A percentile compares a stretch with the other conserved stretches of the same genome.
phyloP scores from a whole-genome alignment of 2,888 invertebrate genomes.

The Micoletzkya japonica region DNA sequence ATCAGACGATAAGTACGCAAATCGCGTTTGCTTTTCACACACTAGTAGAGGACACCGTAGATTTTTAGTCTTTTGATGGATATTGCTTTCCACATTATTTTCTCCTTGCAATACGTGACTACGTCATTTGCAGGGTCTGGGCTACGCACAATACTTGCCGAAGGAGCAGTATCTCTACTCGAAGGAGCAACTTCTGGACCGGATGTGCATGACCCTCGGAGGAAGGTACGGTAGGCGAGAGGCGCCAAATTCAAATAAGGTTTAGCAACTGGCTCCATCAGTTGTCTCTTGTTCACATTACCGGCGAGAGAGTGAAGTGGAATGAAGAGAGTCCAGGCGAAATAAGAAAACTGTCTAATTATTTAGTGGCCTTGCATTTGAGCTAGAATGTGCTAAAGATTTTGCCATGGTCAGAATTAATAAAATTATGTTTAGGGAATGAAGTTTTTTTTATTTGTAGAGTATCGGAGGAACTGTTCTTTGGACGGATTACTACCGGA shows the following conservation, averaged over 20 bases:
- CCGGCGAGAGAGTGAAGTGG: neutral
- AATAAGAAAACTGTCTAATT: neutral
- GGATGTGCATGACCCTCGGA: constrained; percentile 55
- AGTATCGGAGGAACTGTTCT: constrained; percentile 95
- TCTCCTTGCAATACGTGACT: constrained; percentile 97
- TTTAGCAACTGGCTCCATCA: too few species aligned
- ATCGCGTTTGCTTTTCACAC: too few species aligned
- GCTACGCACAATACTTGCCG: constrained; percentile 97
- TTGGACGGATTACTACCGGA: constrained; percentile 91
- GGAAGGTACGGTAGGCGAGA: constrained; percentile 30
- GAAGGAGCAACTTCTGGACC: constrained; percentile 78
- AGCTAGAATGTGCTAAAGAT: neutral
- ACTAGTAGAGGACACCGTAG: too few species aligned
- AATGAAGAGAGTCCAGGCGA: neutral
- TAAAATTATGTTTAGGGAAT: neutral
- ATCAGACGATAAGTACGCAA: too few species aligned
- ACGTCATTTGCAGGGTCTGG: constrained; percentile 84
- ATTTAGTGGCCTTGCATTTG: neutral
- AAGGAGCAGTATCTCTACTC: constrained; percentile 97
- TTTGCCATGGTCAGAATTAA: too few species aligned
- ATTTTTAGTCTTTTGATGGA: neutral
- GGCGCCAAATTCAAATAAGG: neutral
- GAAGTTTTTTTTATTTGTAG: constrained; percentile 70
- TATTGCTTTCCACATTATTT: constrained; percentile 79
- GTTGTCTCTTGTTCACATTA: too few species aligned